Base-by-base conservation (phyloP, 30 jellyfish, hydroid and myxozoan genomes). In the Chironex yamaguchii region DNA sequence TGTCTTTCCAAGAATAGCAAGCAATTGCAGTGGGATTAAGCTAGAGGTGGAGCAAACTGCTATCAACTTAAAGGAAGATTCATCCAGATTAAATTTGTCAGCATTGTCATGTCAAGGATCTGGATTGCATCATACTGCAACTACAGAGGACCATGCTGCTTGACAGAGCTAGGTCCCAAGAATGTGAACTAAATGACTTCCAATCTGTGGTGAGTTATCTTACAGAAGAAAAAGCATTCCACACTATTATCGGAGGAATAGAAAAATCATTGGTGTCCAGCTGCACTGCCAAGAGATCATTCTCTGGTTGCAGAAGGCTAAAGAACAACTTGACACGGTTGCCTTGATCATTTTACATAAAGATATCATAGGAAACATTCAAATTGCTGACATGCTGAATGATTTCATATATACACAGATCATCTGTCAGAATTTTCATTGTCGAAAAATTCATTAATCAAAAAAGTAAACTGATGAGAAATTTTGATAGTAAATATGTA, bases 231-330 rank as follows among this genome's bases (percentile, higher is more conserved):
- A 62, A 79, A 29, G 90, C 70, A 32, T 53, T 54, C 84, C 62
- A 82, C 49, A 54, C 67, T 33, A 62, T 79, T 34, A 79, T 79
- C 69, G 70, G 68, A 79, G 90, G 62, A 62, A 32, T 79, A 32
- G 62, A 62, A 49, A 79, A 79, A 58, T 64, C 62, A 82, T 64
- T 35, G 30, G 63, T 76, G 83, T 76, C 89, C 84, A 76, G 82
- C 34, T 79, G 82, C 34, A 79, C 83, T 36, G 81, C 82, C 24
- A 68, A 79, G 81, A 79, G 90, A 79, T 79, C 90, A 62, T 79
- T 79, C 90, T 52, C 84, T 58, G 90, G 81, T 70, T 79, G 34
- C 54, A 82, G 49, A 58, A 69, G 82, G 34, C 90, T 70, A 81
- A 79, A 62, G 90, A 79, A 36, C 84, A 82, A 26, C 71, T 79